Percentiles rank a stretch among this genome's conserved stretches.
Conservation (phyloP, 2,797 vertebrate species). For the Selene dorsalis region DNA sequence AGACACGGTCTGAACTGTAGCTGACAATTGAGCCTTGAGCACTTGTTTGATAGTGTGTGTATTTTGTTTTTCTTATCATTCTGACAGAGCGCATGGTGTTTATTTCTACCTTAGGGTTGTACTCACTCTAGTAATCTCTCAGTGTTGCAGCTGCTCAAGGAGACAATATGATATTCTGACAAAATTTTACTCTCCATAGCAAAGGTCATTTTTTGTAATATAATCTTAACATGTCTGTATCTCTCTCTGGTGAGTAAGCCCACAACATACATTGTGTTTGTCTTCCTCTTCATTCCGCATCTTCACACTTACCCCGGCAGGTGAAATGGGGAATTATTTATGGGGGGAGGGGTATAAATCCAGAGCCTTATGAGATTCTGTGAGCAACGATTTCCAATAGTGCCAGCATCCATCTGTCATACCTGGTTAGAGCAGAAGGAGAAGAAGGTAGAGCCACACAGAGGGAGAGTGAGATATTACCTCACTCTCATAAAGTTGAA, state of each 20-base stretch:
- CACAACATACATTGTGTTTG: constrained; percentile 41
- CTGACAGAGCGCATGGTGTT: constrained; percentile 31
- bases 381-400: constrained; percentile 83
- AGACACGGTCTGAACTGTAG: constrained; percentile 41
- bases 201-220: constrained; percentile 58
- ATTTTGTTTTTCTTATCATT: constrained; percentile 60
- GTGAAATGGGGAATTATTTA: constrained; percentile 72
- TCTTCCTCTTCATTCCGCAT: constrained; percentile 41
- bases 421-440: constrained; percentile 73
- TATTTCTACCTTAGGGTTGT: constrained; percentile 50
- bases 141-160: constrained; percentile 34
- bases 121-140: constrained; percentile 51
- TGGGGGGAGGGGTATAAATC: constrained; percentile 66
- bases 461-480: constrained; percentile 45
- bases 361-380: constrained; percentile 73
- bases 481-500: constrained; percentile 56
- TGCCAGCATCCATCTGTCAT: constrained; percentile 80
- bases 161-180: constrained; percentile 43
- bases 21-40: constrained; percentile 53
- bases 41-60: constrained; percentile 44
- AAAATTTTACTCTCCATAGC: constrained; percentile 50
- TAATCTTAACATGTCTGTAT: constrained; percentile 27
- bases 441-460: constrained; percentile 46
- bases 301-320: constrained; percentile 51
- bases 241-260: constrained; percentile 26